Conservation (phyloP, 2,888 invertebrate genomes). For the Apamea monoglypha region DNA sequence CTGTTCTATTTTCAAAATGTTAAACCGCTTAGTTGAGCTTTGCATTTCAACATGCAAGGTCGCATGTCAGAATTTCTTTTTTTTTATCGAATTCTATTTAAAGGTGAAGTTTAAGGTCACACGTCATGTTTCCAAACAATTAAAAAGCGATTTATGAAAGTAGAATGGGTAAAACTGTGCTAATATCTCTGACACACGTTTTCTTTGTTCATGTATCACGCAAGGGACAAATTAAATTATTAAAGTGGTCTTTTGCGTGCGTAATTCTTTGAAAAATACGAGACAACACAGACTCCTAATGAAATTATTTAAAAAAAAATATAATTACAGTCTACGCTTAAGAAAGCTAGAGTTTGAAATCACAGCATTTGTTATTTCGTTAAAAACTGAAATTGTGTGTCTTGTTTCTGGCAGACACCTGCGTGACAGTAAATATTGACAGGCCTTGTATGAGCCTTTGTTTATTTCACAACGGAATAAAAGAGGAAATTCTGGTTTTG, state of each 20-base stretch:
- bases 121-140: slow-evolving; percentile 18
- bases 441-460: background rate
- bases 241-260: background rate
- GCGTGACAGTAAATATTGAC: background rate
- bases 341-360: background rate
- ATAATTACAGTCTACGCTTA: too few relatives aligned
- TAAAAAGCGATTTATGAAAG: slow-evolving; percentile 39
- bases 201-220: slow-evolving; percentile 26
- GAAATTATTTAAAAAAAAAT: background rate
- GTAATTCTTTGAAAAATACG: background rate
- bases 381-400: background rate
- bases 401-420: slow-evolving; percentile 6
- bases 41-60: slow-evolving; percentile 52
- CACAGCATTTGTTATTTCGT: background rate
- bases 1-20: slow-evolving; percentile 47
- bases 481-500: background rate
- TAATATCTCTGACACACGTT: slow-evolving; percentile 28
- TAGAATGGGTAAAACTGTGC: slow-evolving; percentile 24
- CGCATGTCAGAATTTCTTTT: slow-evolving; percentile 48
- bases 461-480: background rate
- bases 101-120: slow-evolving; percentile 53
- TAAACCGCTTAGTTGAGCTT: slow-evolving; percentile 33
- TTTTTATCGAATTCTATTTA: slow-evolving; percentile 6
- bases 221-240: slow-evolving; percentile 10
- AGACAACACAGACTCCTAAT: background rate